These are phyloP conservation scores for Spongia lamella DNA, from an alignment of 37 sponge, comb jelly and placozoan species.

Conservation along the genomic window DNA sequence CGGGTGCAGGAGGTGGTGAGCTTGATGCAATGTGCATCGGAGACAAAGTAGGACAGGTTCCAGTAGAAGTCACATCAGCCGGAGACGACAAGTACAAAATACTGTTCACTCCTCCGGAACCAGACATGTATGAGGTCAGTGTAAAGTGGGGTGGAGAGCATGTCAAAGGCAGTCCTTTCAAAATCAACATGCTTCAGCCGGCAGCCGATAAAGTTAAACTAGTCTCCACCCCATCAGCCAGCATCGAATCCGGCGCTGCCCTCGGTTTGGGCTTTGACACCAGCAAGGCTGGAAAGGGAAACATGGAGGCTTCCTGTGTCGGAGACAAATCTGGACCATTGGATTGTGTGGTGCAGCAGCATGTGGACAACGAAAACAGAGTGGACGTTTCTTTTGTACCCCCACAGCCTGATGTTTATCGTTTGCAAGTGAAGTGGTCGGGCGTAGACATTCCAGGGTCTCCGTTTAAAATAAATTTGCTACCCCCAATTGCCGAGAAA, in stretches of 20 bases:
- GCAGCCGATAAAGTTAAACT: constrained; percentile 47
- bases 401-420: constrained; percentile 50
- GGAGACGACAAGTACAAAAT: constrained; percentile 9
- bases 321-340: constrained; percentile 50
- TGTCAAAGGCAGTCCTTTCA: constrained; percentile 75
- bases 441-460: constrained; percentile 62
- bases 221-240: constrained; percentile 41
- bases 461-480: constrained; percentile 63
- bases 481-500: constrained; percentile 38
- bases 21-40: not conserved
- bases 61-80: not conserved
- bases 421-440: constrained; percentile 52
- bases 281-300: constrained; percentile 27
- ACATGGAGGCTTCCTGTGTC: constrained; percentile 24
- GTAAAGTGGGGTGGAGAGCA: constrained; percentile 63
- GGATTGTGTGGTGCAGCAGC: constrained; percentile 39
- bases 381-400: constrained; percentile 31
- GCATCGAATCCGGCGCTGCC: constrained; percentile 44
- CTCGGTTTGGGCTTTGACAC: constrained; percentile 49
- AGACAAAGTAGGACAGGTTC: not conserved
- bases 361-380: constrained; percentile 44
- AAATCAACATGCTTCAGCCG: constrained; percentile 59
- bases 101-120: constrained; percentile 11
- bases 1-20: constrained; percentile 24
- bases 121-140: constrained; percentile 9